Conservation (phyloP, 2,888 invertebrate genomes). For the Parapristionchus giblindavisi region DNA sequence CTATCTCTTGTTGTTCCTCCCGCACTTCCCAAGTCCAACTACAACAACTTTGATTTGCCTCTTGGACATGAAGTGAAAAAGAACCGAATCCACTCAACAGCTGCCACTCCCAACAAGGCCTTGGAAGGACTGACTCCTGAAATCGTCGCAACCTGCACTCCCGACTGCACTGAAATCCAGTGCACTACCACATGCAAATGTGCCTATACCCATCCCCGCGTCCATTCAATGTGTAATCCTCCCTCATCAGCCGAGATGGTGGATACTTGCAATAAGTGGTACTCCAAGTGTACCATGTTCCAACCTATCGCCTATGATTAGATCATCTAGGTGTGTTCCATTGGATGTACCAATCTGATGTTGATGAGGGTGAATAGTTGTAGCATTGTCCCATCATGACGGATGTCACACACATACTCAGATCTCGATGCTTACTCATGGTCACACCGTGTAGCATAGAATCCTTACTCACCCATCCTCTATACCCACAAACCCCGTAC, state of each 20-base stretch:
- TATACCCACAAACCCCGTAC: too few species aligned
- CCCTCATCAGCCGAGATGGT: constrained; percentile 58
- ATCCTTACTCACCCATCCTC: too few species aligned
- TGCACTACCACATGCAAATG: constrained; percentile 63
- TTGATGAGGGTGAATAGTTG: too few species aligned
- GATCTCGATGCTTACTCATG: constrained; percentile 19
- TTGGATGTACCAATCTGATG: too few species aligned
- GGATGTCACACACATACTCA: constrained; percentile 12
- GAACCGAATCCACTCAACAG: constrained; percentile 29
- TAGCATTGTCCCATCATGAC: constrained; percentile 15
- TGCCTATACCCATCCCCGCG: constrained; percentile 58
- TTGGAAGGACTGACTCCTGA: constrained; percentile 50
- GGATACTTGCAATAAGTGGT: constrained; percentile 61
- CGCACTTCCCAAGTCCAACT: constrained; percentile 52
- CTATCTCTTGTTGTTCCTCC: constrained; percentile 58
- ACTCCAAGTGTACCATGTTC: constrained; percentile 65
- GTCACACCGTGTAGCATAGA: neutral
- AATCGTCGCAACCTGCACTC: constrained; percentile 58
- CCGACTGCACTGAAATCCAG: constrained; percentile 57
- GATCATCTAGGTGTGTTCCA: neutral
- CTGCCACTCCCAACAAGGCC: constrained; percentile 38
- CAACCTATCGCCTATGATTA: constrained; percentile 37
- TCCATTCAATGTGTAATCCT: constrained; percentile 65
- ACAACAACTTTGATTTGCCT: constrained; percentile 53
- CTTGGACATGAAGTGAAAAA: constrained; percentile 44